A percentile compares a stretch with the other conserved stretches of the same genome.
These are phyloP conservation scores for Echeneis naucrates DNA, from an alignment of 2,797 vertebrate species.

Conservation along the genomic window DNA sequence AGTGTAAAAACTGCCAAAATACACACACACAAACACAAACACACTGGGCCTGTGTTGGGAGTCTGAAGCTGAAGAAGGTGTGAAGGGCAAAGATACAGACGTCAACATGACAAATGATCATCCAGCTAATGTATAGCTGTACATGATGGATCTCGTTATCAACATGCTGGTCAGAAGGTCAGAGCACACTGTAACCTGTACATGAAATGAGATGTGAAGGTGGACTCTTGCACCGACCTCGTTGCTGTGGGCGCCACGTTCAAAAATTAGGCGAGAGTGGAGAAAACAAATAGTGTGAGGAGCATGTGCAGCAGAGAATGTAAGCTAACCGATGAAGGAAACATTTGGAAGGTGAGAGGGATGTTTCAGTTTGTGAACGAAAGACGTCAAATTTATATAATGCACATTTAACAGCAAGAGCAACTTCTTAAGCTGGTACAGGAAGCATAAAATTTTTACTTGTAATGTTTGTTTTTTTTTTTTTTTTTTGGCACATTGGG, in stretches of 20 bases:
- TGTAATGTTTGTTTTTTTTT: no score
- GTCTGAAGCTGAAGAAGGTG: neutral
- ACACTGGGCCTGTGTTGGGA: neutral
- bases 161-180: conserved; percentile 33
- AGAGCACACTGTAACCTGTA: neutral
- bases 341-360: neutral
- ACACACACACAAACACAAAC: neutral
- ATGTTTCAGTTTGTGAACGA: neutral
- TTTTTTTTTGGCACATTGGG: no score
- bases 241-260: conserved; percentile 16
- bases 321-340: neutral
- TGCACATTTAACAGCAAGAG: no score
- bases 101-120: conserved; percentile 26
- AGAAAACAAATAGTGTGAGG: neutral
- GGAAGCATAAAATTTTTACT: neutral
- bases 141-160: conserved; percentile 26
- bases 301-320: no score
- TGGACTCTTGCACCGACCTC: conserved; percentile 6
- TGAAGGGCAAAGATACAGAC: neutral
- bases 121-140: neutral
- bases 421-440: neutral
- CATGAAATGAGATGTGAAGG: conserved; percentile 19
- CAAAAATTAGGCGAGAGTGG: neutral
- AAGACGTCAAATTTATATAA: neutral
- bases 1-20: neutral